phyloP scores from a whole-genome alignment of 2,888 invertebrate species.

The Ligdia adustata region DNA sequence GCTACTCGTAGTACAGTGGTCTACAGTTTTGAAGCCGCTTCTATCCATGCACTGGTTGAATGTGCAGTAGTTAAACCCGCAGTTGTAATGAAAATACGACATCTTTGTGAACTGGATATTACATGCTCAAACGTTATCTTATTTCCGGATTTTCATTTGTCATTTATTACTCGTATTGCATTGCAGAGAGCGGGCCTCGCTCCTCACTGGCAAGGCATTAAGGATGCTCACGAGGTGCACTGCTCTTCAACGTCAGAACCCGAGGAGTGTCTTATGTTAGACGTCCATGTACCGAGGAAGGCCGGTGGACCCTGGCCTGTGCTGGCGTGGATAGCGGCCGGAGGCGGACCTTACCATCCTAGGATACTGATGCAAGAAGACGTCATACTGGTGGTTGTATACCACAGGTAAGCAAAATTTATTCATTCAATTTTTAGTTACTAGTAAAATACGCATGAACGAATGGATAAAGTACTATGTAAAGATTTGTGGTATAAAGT shows the following conservation, averaged over 20 bases:
- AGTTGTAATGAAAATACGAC: no score
- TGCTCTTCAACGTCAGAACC: conserved; percentile 51
- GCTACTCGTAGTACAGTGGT: no score
- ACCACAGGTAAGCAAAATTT: conserved; percentile 60
- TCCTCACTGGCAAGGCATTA: conserved; percentile 60
- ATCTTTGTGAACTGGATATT: no score
- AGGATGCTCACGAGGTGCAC: conserved; percentile 50
- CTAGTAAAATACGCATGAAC: no score
- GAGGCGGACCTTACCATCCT: conserved; percentile 56
- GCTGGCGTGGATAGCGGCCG: conserved; percentile 67
- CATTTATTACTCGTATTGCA: no score
- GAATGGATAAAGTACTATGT: no score
- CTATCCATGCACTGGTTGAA: no score
- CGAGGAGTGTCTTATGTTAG: conserved; percentile 87
- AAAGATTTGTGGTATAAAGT: no score
- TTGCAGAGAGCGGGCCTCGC: conserved; percentile 63
- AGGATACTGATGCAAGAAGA: conserved; percentile 58
- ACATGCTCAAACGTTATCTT: no score
- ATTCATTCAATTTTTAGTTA: background rate
- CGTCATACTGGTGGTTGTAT: conserved; percentile 61
- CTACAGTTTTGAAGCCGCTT: no score
- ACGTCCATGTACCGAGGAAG: conserved; percentile 83
- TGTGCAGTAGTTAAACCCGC: no score
- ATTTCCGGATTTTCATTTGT: no score
- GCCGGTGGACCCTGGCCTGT: conserved; percentile 56